Percentiles rank a stretch among this genome's conserved stretches.
These are phyloP conservation scores for Drosophila barbarae DNA, from an alignment of 2,888 invertebrate species.

Conservation along the genomic window DNA sequence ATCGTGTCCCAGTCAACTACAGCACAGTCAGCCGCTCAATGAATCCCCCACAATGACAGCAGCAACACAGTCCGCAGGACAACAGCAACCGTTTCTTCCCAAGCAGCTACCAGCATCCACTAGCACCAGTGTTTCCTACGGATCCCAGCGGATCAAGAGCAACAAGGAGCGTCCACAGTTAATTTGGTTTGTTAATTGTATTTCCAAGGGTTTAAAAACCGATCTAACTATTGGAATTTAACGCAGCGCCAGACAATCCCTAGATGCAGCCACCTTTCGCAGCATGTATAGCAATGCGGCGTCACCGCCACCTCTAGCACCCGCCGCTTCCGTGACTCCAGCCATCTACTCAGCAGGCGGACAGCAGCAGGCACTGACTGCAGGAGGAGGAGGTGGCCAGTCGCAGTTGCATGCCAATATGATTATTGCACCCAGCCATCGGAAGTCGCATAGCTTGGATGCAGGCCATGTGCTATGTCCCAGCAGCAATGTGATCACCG, in stretches of 20 bases:
- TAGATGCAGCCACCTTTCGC: constrained; percentile 70
- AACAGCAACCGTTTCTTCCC: constrained; percentile 30
- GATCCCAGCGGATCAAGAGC: constrained; percentile 83
- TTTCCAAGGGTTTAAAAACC: no score
- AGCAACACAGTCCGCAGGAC: constrained; percentile 19
- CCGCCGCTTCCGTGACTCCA: constrained; percentile 40
- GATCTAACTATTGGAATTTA: not conserved
- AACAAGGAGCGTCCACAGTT: constrained; percentile 82
- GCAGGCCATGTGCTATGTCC: constrained; percentile 80
- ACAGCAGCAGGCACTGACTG: constrained; percentile 30
- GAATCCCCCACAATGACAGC: constrained; percentile 35
- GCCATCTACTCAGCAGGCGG: constrained; percentile 36
- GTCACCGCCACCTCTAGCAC: constrained; percentile 48
- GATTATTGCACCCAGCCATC: constrained; percentile 81
- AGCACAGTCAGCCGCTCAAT: constrained; percentile 85
- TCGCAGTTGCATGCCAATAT: constrained; percentile 66
- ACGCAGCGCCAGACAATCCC: constrained; percentile 67
- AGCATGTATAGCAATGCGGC: constrained; percentile 62
- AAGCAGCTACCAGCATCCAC: constrained; percentile 35
- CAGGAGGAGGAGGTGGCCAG: constrained; percentile 22
- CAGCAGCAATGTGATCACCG: constrained; percentile 56
- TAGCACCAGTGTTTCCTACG: constrained; percentile 50
- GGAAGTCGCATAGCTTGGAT: constrained; percentile 92
- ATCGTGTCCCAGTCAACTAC: constrained; percentile 93
- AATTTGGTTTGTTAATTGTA: constrained; percentile 62